phyloP scores from a whole-genome alignment of 2,888 invertebrate genomes.

The Octodonta nipae region DNA sequence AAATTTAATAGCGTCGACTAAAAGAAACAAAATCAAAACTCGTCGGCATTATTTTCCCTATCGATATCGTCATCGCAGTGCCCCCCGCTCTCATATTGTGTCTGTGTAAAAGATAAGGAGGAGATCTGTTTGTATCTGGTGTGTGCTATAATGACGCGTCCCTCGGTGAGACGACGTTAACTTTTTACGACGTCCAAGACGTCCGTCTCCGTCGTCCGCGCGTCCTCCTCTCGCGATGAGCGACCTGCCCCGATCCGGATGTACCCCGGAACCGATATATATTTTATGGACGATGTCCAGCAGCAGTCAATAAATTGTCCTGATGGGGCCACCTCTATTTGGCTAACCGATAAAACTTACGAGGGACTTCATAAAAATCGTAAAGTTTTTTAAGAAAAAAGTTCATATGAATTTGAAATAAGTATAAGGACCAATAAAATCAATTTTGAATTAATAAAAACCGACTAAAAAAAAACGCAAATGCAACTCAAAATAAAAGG shows the following conservation, averaged over 20 bases:
- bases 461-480: too few relatives aligned
- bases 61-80: too few relatives aligned
- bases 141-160: slow-evolving; percentile 33
- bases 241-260: slow-evolving; percentile 23
- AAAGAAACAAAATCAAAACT: too few relatives aligned
- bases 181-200: slow-evolving; percentile 6
- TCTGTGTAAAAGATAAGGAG: slow-evolving; percentile 22
- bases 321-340: slow-evolving; percentile 16
- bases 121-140: slow-evolving; percentile 32
- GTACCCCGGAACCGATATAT: slow-evolving; percentile 36
- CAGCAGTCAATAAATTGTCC: slow-evolving; percentile 37
- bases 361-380: slow-evolving; percentile 2
- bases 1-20: too few relatives aligned
- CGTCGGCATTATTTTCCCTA: too few relatives aligned
- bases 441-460: too few relatives aligned
- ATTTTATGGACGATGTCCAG: slow-evolving; percentile 38
- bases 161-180: slow-evolving; percentile 14
- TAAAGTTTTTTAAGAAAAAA: too few relatives aligned
- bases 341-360: slow-evolving; percentile 8
- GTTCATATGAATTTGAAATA: too few relatives aligned
- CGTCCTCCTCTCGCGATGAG: slow-evolving; percentile 21
- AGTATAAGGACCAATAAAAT: too few relatives aligned
- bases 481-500: too few relatives aligned
- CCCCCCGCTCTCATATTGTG: slow-evolving; percentile 18
- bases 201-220: slow-evolving; percentile 21